A percentile compares a stretch with the other conserved stretches of the same genome.
Conservation (phyloP, 2,113 vertebrate species). For the Protobothrops mucrosquamatus region DNA sequence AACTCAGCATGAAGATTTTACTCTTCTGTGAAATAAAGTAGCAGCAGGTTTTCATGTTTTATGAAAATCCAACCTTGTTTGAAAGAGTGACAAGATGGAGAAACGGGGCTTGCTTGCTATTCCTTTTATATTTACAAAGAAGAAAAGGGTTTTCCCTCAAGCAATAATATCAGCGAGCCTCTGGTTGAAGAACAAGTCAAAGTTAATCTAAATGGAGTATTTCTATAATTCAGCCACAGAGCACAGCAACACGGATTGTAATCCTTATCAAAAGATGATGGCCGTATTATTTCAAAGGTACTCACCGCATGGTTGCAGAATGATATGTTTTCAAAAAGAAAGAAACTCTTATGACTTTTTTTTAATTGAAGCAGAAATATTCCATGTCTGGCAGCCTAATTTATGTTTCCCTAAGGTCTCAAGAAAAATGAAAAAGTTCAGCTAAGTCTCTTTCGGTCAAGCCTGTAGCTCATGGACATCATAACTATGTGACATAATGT, state of each 20-base stretch:
- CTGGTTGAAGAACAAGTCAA: constrained; percentile 61
- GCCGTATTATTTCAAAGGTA: constrained; percentile 63
- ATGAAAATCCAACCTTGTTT: constrained; percentile 9
- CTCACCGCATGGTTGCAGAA: constrained; percentile 46
- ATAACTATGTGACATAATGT: constrained; percentile 35
- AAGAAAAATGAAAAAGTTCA: constrained; percentile 49
- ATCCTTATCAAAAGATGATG: constrained; percentile 55
- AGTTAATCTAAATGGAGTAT: constrained; percentile 69
- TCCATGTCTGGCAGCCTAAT: constrained; percentile 51
- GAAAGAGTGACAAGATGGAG: neutral
- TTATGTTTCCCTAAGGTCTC: constrained; percentile 51
- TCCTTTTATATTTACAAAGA: constrained; percentile 44
- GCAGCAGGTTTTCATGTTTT: constrained; percentile 7
- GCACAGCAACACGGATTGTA: constrained; percentile 40
- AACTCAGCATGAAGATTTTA: neutral
- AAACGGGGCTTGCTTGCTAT: constrained; percentile 31
- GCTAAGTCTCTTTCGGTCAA: constrained; percentile 39
- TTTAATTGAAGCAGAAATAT: constrained; percentile 47
- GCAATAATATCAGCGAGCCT: constrained; percentile 53
- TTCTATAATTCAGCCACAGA: constrained; percentile 38
- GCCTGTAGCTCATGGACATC: constrained; percentile 20
- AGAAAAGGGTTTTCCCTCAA: constrained; percentile 47
- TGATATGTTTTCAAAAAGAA: constrained; percentile 51
- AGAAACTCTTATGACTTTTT: constrained; percentile 25
- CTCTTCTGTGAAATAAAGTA: constrained; percentile 8